phyloP scores from a whole-genome alignment of 1,140 invertebrate genomes.

The Sitobion miscanthi region DNA sequence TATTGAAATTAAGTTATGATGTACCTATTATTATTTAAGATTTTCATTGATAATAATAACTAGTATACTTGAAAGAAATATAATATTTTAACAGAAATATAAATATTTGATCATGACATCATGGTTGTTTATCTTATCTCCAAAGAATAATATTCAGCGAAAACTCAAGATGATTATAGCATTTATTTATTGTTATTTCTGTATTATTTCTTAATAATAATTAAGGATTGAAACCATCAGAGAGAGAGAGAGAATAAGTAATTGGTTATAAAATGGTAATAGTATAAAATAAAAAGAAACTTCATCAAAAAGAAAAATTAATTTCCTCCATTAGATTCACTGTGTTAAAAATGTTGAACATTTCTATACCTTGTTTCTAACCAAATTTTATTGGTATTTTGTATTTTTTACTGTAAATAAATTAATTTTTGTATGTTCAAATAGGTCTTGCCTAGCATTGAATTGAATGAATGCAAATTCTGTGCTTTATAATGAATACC shows the following conservation, averaged over 20 bases:
- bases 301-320: background rate
- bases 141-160: background rate
- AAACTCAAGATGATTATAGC: background rate
- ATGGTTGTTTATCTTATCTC: conserved; percentile 7
- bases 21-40: conserved; percentile 7
- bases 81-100: background rate
- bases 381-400: no score
- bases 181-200: background rate
- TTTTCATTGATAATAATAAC: background rate
- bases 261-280: background rate
- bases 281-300: background rate
- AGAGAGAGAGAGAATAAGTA: no score
- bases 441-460: no score
- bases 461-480: no score
- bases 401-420: no score
- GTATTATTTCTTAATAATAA: background rate
- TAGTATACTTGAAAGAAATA: background rate
- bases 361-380: no score
- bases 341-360: no score
- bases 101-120: background rate
- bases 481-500: no score
- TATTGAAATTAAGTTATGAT: conserved; percentile 1
- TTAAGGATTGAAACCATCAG: no score
- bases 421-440: no score
- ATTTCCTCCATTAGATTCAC: no score